These are phyloP conservation scores for Acheta domesticus DNA, from an alignment of 2,888 invertebrate genomes.

Conservation along the genomic window DNA sequence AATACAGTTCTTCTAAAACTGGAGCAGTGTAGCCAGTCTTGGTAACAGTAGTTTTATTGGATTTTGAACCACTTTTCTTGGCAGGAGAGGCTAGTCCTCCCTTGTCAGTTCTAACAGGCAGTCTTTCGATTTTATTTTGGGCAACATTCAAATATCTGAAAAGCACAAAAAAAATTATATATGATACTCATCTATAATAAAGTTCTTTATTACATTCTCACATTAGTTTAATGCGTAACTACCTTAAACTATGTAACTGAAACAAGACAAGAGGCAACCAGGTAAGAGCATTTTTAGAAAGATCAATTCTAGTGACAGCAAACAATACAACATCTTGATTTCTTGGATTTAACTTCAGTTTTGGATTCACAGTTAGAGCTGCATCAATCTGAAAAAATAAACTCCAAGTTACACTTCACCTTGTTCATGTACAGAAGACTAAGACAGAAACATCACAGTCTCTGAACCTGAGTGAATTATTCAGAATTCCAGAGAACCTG, in stretches of 20 bases:
- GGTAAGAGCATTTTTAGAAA: slow-evolving; percentile 83
- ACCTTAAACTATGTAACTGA: slow-evolving; percentile 74
- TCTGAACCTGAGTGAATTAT: no score
- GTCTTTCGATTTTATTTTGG: slow-evolving; percentile 79
- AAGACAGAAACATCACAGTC: no score
- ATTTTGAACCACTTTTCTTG: slow-evolving; percentile 41
- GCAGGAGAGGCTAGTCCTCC: slow-evolving; percentile 40
- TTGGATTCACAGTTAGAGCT: slow-evolving; percentile 78
- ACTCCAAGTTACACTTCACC: slow-evolving; percentile 25
- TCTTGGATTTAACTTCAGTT: slow-evolving; percentile 66
- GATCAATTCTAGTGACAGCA: slow-evolving; percentile 89
- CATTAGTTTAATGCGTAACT: slow-evolving; percentile 5
- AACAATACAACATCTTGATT: slow-evolving; percentile 70
- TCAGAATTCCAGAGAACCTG: no score
- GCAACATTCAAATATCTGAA: slow-evolving; percentile 74
- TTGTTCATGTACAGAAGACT: no score
- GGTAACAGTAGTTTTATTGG: slow-evolving; percentile 42
- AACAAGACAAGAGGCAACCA: slow-evolving; percentile 79
- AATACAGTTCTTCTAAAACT: slow-evolving; percentile 80
- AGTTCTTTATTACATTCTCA: background rate
- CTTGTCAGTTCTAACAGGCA: slow-evolving; percentile 55
- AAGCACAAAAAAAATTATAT: background rate
- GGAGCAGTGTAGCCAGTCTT: slow-evolving; percentile 63
- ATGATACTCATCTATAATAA: background rate
- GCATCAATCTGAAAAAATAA: slow-evolving; percentile 59